Base-by-base conservation (phyloP, 2,797 vertebrate species). In the Dromococcyx pavoninus region DNA sequence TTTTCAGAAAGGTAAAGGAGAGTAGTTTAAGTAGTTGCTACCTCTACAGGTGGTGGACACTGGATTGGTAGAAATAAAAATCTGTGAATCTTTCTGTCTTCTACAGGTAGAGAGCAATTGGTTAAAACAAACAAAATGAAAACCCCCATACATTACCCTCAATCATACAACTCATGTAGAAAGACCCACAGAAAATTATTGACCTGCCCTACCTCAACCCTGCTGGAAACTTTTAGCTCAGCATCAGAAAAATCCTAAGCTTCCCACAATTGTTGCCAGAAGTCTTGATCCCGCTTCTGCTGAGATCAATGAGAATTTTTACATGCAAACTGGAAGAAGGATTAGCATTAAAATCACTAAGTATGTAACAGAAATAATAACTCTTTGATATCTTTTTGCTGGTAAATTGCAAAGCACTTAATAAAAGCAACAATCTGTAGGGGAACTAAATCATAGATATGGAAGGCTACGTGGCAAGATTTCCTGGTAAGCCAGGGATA, bases 281-380 rank as follows among this genome's bases (percentile, higher is more conserved):
- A 95, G 9, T 60, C 79, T 86, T 74, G 41, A 91, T 95, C 41
- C 43, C 57, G 37, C 24, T 67, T 75, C 76, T 93, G 65, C 44
- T 88, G 78, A 92, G 74, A 78, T 90, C 84, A 92, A 4, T 70
- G 61, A 93, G 65, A 83, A 65, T 46, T 83, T 91, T 28, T 74
- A 67, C 33, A 17, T 4, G 3, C 32, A 50, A 80, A 83, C 24
- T 61, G 18, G 46, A 89, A 93, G 77, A 67, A 71, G 50, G 57
- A 80, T 89, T 89, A 86, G 22, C 35, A 41, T 60, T 76, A 89
- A 90, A 91, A 76, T 85, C 9, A 41, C 7, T 4, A 81, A 33
- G 8, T 69, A 53, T 37, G 27, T 44, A 82, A 85, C 6, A 70
- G 51, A 86, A 89, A 70, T 70, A 87, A 66, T 39, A 62, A 51